Conservation (phyloP, 2,113 vertebrate genomes). For the Pterophyllum scalare region DNA sequence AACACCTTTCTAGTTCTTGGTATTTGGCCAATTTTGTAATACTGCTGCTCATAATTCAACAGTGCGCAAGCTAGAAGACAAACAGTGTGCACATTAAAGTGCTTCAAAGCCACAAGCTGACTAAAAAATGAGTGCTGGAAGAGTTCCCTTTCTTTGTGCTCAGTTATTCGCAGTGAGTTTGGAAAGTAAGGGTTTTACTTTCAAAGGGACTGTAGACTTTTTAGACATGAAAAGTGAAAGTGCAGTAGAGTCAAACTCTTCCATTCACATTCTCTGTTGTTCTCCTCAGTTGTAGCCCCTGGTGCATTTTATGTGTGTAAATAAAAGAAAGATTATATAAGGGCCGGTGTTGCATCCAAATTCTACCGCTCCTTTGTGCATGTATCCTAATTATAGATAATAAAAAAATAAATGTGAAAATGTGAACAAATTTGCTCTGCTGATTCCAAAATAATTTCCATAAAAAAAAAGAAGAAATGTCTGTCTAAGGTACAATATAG, state of each 20-base stretch:
- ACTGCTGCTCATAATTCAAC: neutral
- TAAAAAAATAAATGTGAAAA: neutral
- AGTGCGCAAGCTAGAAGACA: neutral
- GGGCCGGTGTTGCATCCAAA: neutral
- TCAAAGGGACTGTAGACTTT: neutral
- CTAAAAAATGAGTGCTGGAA: slow-evolving; percentile 6
- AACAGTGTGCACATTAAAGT: neutral
- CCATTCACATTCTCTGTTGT: slow-evolving; percentile 14
- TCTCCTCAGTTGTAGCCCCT: neutral
- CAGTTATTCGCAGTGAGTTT: slow-evolving; percentile 41
- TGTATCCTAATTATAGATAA: neutral
- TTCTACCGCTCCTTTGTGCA: neutral
- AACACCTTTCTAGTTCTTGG: neutral
- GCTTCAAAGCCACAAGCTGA: slow-evolving; percentile 17
- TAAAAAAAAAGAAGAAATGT: neutral
- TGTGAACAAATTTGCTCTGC: neutral
- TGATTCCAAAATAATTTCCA: neutral
- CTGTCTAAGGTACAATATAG: neutral
- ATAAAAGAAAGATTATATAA: neutral
- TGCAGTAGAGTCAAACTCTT: neutral
- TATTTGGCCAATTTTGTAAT: neutral
- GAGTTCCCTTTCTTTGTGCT: slow-evolving; percentile 25
- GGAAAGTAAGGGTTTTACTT: slow-evolving; percentile 25
- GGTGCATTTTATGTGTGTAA: neutral
- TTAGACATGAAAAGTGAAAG: neutral